Evolutionary conservation across 2,888 invertebrate genomes (phyloP).

Genomic region (Parasteatoda lunata): DNA sequence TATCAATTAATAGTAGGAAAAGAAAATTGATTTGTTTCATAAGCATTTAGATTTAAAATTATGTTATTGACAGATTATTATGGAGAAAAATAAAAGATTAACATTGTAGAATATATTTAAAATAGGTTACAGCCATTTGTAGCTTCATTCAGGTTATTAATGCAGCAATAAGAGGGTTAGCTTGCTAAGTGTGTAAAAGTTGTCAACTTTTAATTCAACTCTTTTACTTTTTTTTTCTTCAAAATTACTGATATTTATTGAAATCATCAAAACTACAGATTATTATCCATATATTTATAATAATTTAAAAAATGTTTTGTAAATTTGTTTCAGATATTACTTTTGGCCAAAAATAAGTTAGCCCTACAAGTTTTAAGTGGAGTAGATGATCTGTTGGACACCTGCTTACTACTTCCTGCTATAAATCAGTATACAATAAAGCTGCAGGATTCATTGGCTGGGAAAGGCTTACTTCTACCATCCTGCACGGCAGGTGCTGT

Average conservation of each 20-base stretch:
- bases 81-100: too few relatives aligned
- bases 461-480: conserved; percentile 77
- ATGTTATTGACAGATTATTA: too few relatives aligned
- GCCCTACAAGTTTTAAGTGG: conserved; percentile 87
- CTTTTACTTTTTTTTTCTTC: background rate
- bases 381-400: conserved; percentile 85
- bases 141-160: too few relatives aligned
- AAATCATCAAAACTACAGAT: background rate
- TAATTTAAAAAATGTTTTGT: background rate
- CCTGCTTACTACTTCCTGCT: conserved; percentile 85
- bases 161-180: too few relatives aligned
- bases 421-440: conserved; percentile 80
- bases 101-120: too few relatives aligned
- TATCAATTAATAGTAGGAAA: too few relatives aligned
- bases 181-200: too few relatives aligned
- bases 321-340: conserved; percentile 76
- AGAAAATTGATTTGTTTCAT: too few relatives aligned
- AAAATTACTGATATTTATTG: background rate
- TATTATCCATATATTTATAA: background rate
- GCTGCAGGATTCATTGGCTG: conserved; percentile 80
- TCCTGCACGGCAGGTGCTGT: conserved; percentile 63
- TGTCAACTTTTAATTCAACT: background rate
- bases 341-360: conserved; percentile 85
- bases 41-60: too few relatives aligned
- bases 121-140: too few relatives aligned